These are phyloP conservation scores for Hybos culiciformis DNA, from an alignment of 2,888 invertebrate genomes.

Conservation along the genomic window DNA sequence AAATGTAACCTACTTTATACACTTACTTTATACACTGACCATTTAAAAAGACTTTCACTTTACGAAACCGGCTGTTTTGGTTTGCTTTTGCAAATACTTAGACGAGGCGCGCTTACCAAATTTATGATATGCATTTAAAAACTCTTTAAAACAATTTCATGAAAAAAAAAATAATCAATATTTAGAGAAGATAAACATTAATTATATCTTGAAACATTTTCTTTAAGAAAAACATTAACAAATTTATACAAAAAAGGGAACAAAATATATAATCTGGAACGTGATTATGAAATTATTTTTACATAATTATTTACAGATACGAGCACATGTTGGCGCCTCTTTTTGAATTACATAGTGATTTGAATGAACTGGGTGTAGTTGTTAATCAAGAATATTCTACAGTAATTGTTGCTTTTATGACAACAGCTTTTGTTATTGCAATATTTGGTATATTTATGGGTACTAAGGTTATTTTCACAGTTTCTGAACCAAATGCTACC, in stretches of 20 bases:
- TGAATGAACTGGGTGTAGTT: slow-evolving; percentile 26
- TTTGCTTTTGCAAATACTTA: no score
- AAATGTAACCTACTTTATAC: no score
- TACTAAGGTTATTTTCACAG: slow-evolving; percentile 31
- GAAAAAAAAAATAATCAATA: not conserved
- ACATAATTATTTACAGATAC: not conserved
- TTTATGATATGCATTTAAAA: not conserved
- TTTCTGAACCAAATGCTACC: slow-evolving; percentile 24
- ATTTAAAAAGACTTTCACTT: no score
- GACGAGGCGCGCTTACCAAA: no score
- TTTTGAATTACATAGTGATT: slow-evolving; percentile 30
- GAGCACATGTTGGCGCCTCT: slow-evolving; percentile 28
- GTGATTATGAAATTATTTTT: not conserved
- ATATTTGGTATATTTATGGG: slow-evolving; percentile 33
- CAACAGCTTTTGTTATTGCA: slow-evolving; percentile 29
- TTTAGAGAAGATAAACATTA: not conserved
- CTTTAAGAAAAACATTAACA: not conserved
- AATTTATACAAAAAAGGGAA: not conserved
- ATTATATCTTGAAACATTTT: not conserved
- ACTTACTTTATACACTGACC: no score
- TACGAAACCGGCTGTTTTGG: no score
- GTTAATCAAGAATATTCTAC: slow-evolving; percentile 29
- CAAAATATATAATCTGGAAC: not conserved
- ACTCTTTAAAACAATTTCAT: not conserved
- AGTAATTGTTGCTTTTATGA: slow-evolving; percentile 32